phyloP scores from a whole-genome alignment of 1,140 invertebrate species.

The Mya arenaria region DNA sequence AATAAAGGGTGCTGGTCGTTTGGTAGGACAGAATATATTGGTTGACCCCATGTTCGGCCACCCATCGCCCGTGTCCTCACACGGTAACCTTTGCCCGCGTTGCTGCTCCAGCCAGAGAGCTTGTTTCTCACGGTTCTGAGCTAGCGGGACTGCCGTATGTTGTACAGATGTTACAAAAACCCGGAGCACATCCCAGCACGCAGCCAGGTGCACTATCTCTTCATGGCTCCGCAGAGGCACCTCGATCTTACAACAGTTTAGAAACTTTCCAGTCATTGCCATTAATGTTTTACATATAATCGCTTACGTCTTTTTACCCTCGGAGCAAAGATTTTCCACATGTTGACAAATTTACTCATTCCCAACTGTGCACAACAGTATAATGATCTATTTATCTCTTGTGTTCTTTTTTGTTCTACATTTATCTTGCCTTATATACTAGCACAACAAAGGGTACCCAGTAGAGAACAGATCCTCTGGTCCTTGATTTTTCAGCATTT shows the following conservation, averaged over 20 bases:
- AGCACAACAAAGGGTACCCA: no score
- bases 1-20: not conserved
- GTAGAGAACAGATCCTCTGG: no score
- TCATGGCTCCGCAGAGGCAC: not conserved
- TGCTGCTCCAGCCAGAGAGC: no score
- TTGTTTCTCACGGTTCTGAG: slow-evolving; percentile 47
- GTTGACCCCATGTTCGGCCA: not conserved
- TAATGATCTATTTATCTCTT: no score
- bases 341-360: no score
- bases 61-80: not conserved
- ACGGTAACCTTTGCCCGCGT: not conserved
- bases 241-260: not conserved
- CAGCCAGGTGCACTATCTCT: slow-evolving; percentile 50
- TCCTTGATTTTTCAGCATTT: no score
- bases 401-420: no score
- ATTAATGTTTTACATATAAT: not conserved
- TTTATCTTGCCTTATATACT: no score
- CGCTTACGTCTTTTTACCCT: no score
- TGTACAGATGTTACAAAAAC: slow-evolving; percentile 45
- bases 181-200: slow-evolving; percentile 7
- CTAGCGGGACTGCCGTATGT: slow-evolving; percentile 33
- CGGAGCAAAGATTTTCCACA: no score
- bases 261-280: not conserved
- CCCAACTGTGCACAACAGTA: no score
- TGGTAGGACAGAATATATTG: slow-evolving; percentile 21